Conservation (phyloP, 2,113 vertebrate genomes). For the Platysternon megacephalum region DNA sequence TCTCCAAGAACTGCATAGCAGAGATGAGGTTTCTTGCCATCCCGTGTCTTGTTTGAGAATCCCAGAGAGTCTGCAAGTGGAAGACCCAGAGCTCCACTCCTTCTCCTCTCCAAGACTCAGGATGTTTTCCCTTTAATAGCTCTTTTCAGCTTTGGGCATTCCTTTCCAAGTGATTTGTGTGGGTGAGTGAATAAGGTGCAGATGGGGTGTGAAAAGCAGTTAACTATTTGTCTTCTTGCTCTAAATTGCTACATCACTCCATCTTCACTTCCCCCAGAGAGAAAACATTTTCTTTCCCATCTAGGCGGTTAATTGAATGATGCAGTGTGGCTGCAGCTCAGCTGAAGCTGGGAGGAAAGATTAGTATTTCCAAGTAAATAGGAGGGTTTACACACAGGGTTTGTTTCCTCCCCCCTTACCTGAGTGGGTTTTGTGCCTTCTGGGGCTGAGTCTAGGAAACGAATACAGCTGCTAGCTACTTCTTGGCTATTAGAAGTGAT, state of each 20-base stretch:
- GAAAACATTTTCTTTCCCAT: background rate
- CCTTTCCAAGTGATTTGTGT: background rate
- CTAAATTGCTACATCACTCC: background rate
- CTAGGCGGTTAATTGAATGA: background rate
- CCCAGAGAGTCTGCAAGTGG: background rate
- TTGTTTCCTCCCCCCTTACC: background rate
- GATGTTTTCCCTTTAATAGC: background rate
- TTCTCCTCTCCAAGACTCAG: background rate
- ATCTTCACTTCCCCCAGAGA: background rate
- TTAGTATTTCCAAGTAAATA: background rate
- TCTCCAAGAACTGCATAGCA: background rate
- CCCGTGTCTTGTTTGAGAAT: background rate
- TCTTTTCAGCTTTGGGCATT: background rate
- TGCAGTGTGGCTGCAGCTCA: background rate
- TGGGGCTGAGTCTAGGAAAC: background rate
- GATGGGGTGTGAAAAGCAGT: background rate
- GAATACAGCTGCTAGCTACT: background rate
- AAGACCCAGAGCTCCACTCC: accelerated
- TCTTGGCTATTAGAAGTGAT: background rate
- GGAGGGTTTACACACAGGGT: background rate
- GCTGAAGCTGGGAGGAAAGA: background rate
- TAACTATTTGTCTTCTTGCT: background rate
- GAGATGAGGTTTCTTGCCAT: background rate
- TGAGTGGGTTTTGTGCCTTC: background rate
- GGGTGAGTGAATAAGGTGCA: background rate